Conservation (phyloP, 2,888 invertebrate species). For the Tetrapedia diversipes region DNA sequence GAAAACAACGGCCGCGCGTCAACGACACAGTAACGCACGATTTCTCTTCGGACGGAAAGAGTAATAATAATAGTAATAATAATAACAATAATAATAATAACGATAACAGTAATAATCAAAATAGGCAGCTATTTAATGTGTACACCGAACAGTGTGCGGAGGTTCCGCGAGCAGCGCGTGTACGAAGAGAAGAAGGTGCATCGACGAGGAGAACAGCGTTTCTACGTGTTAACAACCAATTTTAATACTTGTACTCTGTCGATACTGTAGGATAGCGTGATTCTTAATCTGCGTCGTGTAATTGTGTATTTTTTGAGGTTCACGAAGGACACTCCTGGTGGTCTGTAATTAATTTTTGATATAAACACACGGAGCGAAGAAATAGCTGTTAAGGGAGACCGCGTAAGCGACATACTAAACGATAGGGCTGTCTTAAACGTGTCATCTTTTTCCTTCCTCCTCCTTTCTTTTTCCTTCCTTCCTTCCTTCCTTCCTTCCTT, state of each 20-base stretch:
- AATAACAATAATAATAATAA: too few relatives aligned
- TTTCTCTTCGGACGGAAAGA: too few relatives aligned
- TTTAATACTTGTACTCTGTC: slow-evolving; percentile 40
- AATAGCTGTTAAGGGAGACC: not conserved
- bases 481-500: not conserved
- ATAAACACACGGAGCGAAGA: slow-evolving; percentile 11
- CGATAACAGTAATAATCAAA: slow-evolving; percentile 32
- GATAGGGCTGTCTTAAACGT: not conserved
- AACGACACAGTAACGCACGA: slow-evolving; percentile 1
- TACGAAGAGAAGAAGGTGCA: not conserved
- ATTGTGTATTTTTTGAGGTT: slow-evolving; percentile 34
- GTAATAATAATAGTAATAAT: too few relatives aligned
- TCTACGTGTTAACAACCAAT: slow-evolving; percentile 27
- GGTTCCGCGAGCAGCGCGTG: slow-evolving; percentile 2
- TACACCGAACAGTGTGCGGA: slow-evolving; percentile 1
- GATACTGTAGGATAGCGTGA: slow-evolving; percentile 29
- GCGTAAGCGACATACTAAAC: not conserved
- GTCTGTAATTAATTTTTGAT: slow-evolving; percentile 36
- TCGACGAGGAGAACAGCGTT: not conserved
- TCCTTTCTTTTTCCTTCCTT: not conserved
- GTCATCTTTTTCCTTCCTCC: not conserved
- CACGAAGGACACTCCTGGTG: slow-evolving; percentile 3
- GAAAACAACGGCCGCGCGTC: not conserved
- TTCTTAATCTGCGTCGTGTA: slow-evolving; percentile 27
- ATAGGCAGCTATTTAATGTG: slow-evolving; percentile 27